Evolutionary conservation across 2,888 invertebrate species (phyloP).

Genomic region (Callyntrura sp.): DNA sequence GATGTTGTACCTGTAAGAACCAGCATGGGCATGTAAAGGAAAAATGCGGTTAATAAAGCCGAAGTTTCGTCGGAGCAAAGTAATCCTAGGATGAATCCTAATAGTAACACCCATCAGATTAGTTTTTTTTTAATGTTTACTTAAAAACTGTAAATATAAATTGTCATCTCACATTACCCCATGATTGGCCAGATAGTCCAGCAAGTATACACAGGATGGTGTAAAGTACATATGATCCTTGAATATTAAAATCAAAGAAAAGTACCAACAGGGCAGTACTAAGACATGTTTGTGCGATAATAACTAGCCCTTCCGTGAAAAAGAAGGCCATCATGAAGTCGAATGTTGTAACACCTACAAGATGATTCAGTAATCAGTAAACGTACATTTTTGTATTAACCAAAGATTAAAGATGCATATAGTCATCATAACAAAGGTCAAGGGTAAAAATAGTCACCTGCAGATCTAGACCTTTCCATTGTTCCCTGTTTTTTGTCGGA

Average conservation of each 20-base stretch:
- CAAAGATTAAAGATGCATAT: neutral
- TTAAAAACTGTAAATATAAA: neutral
- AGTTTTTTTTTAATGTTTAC: neutral
- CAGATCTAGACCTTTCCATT: constrained; percentile 67
- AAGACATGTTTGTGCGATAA: constrained; percentile 43
- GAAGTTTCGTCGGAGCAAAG: constrained; percentile 68
- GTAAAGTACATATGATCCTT: constrained; percentile 53
- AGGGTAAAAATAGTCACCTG: constrained; percentile 29
- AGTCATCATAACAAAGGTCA: neutral
- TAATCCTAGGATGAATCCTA: constrained; percentile 67
- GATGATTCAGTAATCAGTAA: neutral
- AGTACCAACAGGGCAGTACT: constrained; percentile 47
- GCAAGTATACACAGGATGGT: constrained; percentile 48
- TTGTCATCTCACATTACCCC: constrained; percentile 50
- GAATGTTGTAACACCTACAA: constrained; percentile 67
- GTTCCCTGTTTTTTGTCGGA: constrained; percentile 67
- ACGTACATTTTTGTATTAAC: too few relatives aligned
- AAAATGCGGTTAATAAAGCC: constrained; percentile 58
- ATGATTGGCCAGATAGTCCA: constrained; percentile 67
- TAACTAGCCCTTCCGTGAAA: constrained; percentile 63
- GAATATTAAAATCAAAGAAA: constrained; percentile 59
- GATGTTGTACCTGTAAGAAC: constrained; percentile 57
- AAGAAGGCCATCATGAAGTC: constrained; percentile 70
- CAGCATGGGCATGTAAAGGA: constrained; percentile 63
- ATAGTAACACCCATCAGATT: too few relatives aligned